Evolutionary conservation across 1,140 invertebrate genomes (phyloP), one percentile per base, ranked within the genome.

Genomic region (Zophobas morio): DNA sequence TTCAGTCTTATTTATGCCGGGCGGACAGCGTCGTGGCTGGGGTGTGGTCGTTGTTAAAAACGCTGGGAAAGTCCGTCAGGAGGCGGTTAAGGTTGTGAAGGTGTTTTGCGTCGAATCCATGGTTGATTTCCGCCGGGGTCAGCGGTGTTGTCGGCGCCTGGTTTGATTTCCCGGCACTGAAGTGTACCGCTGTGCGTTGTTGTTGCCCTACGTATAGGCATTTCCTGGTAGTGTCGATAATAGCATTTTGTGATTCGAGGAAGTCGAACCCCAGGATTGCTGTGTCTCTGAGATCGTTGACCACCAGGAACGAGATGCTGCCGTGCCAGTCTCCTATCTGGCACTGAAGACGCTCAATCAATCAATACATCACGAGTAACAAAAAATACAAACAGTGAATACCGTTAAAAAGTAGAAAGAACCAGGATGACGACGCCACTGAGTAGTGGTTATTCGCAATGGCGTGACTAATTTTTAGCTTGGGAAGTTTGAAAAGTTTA

Each of bases 1-100:
- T 57, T 57, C 20, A 57, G 6, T 57, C 54, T n/a, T n/a, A 57
- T 57, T 8, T 46, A 35, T 57, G 54, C 2, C 34, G 54, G 6
- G 34, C 34, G 20, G 54, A 33, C 6, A 33, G 4, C 20, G 54
- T 57, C 1, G 54, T 57, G 20, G 54, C 6, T 33, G 33, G 54
- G 1, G 32, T 33, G 20, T n/a, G 54, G 2, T 57, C 20, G 20
- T 57, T 0, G 34, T 34, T 57, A 35, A 57, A 57, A 33, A 57
- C 34, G n/a, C 20, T 2, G 34, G 54, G 20, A 34, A 57, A 57
- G 1, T 33, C 54, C 6, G 6, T 6, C 3, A 57, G 54, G 34
- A 57, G 54, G 2, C 34, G 54, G n/a, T 5, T 37, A 8, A 70
- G 37, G n/a, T 40, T 6, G 42, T 46, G 3, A 8, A 46, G 3